Conservation (phyloP, 2,113 vertebrate genomes). For the Lasiurus cinereus region DNA sequence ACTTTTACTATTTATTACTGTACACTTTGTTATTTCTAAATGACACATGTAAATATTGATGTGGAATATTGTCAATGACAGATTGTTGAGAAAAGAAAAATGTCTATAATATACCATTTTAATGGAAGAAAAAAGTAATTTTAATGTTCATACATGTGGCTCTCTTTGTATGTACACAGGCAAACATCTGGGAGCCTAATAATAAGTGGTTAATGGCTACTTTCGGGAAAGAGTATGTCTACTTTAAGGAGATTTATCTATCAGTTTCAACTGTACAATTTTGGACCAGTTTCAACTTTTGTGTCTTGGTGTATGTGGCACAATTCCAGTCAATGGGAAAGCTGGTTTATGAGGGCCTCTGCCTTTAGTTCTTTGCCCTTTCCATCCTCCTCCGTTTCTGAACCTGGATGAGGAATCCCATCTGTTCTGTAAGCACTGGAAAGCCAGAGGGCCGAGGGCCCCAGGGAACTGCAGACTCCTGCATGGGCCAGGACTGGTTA, state of each 20-base stretch:
- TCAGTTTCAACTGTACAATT: background rate
- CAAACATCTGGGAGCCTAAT: background rate
- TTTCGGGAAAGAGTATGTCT: background rate
- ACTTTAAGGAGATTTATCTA: background rate
- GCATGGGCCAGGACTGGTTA: background rate
- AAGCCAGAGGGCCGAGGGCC: background rate
- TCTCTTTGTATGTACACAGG: background rate
- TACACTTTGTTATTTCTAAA: slow-evolving; percentile 27
- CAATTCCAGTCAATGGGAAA: background rate
- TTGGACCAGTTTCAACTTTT: background rate
- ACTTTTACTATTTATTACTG: background rate
- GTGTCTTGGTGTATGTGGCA: background rate
- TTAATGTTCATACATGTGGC: background rate
- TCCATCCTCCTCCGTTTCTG: background rate
- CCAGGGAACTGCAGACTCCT: background rate
- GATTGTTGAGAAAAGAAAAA: background rate
- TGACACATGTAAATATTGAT: background rate
- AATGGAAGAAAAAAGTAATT: background rate
- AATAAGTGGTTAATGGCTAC: background rate
- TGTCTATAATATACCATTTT: background rate
- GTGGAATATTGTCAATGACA: background rate
- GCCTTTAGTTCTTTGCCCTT: background rate
- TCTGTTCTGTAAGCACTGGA: background rate
- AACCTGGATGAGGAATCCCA: background rate
- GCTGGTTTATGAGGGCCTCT: background rate